Percentiles rank a stretch among this genome's conserved stretches.
These are phyloP conservation scores for Melanotaenia boesemani DNA, from an alignment of 2,797 vertebrate genomes.

Conservation along the genomic window DNA sequence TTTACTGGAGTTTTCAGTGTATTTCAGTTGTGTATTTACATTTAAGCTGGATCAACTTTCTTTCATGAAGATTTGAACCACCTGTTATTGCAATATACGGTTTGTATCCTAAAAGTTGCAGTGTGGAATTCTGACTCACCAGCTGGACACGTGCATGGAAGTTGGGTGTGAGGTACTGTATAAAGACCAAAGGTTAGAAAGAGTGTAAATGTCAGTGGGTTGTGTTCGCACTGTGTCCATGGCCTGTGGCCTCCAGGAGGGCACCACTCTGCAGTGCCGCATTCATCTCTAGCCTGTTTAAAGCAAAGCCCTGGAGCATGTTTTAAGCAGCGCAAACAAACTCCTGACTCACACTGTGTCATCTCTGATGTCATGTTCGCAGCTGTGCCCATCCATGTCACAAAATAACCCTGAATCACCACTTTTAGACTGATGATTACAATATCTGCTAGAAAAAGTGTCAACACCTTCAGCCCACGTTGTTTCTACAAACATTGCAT, in stretches of 20 bases:
- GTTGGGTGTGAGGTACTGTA: conserved; percentile 20
- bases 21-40: neutral
- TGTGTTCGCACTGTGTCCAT: conserved; percentile 58
- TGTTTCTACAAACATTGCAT: neutral
- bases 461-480: neutral
- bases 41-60: too few species aligned
- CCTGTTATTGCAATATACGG: too few species aligned
- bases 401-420: conserved; percentile 28
- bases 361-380: conserved; percentile 46
- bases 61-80: too few species aligned
- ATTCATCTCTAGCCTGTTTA: conserved; percentile 29
- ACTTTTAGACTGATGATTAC: conserved; percentile 41
- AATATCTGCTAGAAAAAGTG: conserved; percentile 35
- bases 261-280: conserved; percentile 18
- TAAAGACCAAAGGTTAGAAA: conserved; percentile 24
- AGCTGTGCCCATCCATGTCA: conserved; percentile 10
- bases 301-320: conserved; percentile 43
- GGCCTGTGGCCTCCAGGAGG: conserved; percentile 50
- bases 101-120: neutral
- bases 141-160: conserved; percentile 6
- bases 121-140: conserved; percentile 9
- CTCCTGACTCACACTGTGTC: conserved; percentile 53
- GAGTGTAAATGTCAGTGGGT: conserved; percentile 67
- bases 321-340: conserved; percentile 37
- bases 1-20: neutral